Base-by-base conservation (phyloP, 2,113 vertebrate genomes). In the Apteryx owenii region DNA sequence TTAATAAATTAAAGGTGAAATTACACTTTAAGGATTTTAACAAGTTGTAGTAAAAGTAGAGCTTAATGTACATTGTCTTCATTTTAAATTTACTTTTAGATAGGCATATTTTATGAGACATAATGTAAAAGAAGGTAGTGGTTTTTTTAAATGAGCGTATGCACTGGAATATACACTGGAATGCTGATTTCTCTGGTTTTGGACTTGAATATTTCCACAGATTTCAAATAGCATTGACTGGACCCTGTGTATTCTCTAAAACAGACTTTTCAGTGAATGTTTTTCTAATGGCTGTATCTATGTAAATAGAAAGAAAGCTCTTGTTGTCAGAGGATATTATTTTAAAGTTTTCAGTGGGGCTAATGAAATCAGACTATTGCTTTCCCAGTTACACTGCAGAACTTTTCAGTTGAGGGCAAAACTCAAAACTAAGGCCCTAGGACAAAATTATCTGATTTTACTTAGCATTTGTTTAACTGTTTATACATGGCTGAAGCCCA, bases 91-190 rank as follows among this genome's bases (percentile, higher is more conserved):
- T 79, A 31, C 69, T 68, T 93, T 80, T 26, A 73, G 85, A 44
- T 61, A 73, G 14, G 5, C 19, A 40, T 66, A 3, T 26, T 86
- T 64, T 53, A 21, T 50, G 46, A 54, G 46, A 54, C 33, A 36
- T 46, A 68, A 58, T 18, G 54, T n/a, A 28, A 65, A 61, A 51
- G 6, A 81, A 17, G 2, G n/a, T 3, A 54, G 8, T 0, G 0
- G 7, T 56, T 56, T 85, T 12, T 2, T 0, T 3, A 56, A 86
- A 42, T 5, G 0, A 33, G 54, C 56, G 66, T 83, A 21, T 58
- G 16, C 10, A 72, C 31, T 56, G 54, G 54, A 56, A 28, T 28
- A 56, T 29, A 56, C 12, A 90, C 72, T 88, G 56, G 42, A 79
- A 71, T 77, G 29, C 9, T 88, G 58, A 38, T 54, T 90, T 85